Percentiles rank a stretch among this genome's conserved stretches.
These are phyloP conservation scores for Bryconaethiops microstoma DNA, from an alignment of 2,797 vertebrate genomes.

Conservation along the genomic window DNA sequence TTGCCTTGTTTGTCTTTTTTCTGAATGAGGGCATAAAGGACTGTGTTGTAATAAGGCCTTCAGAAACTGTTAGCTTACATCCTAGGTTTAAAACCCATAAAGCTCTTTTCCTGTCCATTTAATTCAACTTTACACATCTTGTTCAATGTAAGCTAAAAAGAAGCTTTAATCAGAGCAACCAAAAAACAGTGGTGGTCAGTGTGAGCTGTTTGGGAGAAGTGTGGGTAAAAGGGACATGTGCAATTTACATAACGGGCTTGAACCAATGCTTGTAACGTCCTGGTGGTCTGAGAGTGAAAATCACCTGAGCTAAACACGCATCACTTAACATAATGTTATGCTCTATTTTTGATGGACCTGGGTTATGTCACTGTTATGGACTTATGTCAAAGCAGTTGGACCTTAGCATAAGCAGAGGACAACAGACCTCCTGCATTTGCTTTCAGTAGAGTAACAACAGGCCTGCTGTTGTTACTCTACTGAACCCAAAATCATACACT, in stretches of 20 bases:
- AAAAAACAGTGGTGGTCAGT: neutral
- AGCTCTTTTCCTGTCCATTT: slow-evolving; percentile 39
- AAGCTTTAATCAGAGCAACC: slow-evolving; percentile 17
- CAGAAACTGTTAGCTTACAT: slow-evolving; percentile 48
- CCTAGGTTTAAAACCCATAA: slow-evolving; percentile 41
- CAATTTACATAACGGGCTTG: slow-evolving; percentile 18
- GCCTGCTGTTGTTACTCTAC: too few species aligned
- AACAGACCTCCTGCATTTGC: neutral
- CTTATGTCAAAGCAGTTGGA: neutral
- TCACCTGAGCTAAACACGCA: slow-evolving; percentile 15
- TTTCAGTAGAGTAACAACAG: neutral
- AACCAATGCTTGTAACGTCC: neutral
- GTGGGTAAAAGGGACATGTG: neutral
- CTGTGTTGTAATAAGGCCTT: neutral
- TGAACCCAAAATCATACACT: neutral
- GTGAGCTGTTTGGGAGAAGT: neutral
- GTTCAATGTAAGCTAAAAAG: slow-evolving; percentile 40
- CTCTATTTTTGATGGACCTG: neutral
- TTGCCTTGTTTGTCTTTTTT: neutral
- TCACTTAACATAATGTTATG: slow-evolving; percentile 38
- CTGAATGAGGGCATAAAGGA: neutral
- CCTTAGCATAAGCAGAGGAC: neutral
- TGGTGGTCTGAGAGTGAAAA: neutral
- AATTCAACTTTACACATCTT: slow-evolving; percentile 50
- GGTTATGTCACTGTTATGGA: neutral